Evolutionary conservation across 2,888 invertebrate genomes (phyloP), one percentile per base, ranked within the genome.

Genomic region (Lacanobia wlatinum): DNA sequence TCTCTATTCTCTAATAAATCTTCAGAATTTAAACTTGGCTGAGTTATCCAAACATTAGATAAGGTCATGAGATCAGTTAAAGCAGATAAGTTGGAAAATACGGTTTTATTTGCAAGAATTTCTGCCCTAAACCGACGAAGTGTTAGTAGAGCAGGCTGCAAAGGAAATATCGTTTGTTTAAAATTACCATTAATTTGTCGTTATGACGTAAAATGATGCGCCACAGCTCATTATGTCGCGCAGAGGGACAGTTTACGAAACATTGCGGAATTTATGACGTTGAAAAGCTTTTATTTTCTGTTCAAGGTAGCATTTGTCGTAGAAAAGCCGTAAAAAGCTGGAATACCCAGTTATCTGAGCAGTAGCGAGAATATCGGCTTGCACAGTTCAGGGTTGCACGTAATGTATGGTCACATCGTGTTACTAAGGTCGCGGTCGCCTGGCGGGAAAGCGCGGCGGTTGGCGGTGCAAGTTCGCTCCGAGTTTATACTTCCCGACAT

Each of bases 311-410:
- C 38, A 6, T 23, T 50, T 59, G 28, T 56, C 64, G 55, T 64
- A 66, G 40, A 62, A 73, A 76, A 34, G n/a, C 48, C 48, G 7
- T 78, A 78, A 58, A 64, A 43, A 48, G 62, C 48, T 52, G 28
- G 50, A 69, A 52, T 61, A 43, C 21, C 34, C n/a, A 48, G 70
- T 34, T 66, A 65, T 81, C 70, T 76, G 58, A 71, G 63, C 68
- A 69, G 53, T 48, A 46, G 38, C 63, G 60, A 71, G 66, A 73
- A 64, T 76, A 83, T 82, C 67, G 28, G n/a, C 61, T 67, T 61
- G 71, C 70, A 50, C 38, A 43, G 74, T 67, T 73, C 85, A 84
- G 67, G 83, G 80, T 74, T 66, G 58, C 74, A 50, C 21, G 53
- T 61, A 64, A 66, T 71, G 58, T 71, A 67, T 73, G 76, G 62